These are phyloP conservation scores for Ceyx cyanopectus DNA, from an alignment of 2,113 vertebrate genomes.

Conservation along the genomic window DNA sequence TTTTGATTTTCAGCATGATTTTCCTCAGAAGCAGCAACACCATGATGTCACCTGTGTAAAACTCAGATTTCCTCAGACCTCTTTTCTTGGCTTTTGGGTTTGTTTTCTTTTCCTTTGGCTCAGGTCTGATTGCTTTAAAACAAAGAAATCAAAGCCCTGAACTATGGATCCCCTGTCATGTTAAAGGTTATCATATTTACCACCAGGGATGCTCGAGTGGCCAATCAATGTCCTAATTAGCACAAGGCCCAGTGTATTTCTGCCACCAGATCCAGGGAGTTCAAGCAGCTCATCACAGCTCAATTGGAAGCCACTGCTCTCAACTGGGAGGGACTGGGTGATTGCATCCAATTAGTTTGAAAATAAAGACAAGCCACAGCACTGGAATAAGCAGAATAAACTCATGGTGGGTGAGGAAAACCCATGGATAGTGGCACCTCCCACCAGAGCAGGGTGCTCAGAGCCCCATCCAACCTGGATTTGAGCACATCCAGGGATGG, in stretches of 20 bases:
- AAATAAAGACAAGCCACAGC: neutral
- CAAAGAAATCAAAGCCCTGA: neutral
- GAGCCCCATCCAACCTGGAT: too few species aligned
- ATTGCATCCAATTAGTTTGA: neutral
- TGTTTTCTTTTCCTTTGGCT: neutral
- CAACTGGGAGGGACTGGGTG: neutral
- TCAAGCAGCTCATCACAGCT: neutral
- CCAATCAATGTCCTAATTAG: neutral
- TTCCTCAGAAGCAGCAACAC: neutral
- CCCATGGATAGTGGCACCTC: too few species aligned
- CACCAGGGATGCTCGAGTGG: neutral
- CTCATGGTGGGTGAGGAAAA: neutral
- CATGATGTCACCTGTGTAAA: neutral
- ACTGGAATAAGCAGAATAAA: neutral
- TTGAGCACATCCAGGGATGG: too few species aligned
- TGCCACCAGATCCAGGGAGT: neutral
- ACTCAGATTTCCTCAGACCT: neutral
- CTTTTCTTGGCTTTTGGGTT: neutral
- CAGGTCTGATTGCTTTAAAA: neutral
- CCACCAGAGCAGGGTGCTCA: too few species aligned
- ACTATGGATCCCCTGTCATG: neutral
- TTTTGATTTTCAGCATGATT: neutral
- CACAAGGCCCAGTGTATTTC: neutral
- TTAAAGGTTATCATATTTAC: neutral
- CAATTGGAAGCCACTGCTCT: neutral